Conservation (phyloP, 2,113 vertebrate genomes). For the Fregata magnificens region DNA sequence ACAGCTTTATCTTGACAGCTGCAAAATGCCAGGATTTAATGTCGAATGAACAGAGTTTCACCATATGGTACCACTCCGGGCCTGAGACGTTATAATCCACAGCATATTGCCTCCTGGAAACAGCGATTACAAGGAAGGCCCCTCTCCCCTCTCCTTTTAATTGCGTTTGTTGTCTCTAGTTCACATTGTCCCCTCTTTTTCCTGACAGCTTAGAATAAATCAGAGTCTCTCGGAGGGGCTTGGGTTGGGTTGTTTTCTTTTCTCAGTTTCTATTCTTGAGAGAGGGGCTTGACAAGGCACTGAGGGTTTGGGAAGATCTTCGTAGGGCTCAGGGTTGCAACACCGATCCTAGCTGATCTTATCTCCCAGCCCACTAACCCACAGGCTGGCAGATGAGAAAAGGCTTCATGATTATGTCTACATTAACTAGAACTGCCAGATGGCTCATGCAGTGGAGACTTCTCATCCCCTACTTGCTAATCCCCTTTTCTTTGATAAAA, state of each 20-base stretch:
- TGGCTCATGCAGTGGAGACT: background rate
- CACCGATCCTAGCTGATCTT: background rate
- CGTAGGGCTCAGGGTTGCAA: background rate
- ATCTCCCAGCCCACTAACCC: background rate
- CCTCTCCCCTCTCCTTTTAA: slow-evolving; percentile 5
- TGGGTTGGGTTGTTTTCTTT: background rate
- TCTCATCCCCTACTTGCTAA: background rate
- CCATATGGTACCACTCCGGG: slow-evolving; percentile 76
- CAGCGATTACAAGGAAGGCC: slow-evolving; percentile 47
- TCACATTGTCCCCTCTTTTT: background rate
- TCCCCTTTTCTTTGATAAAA: background rate
- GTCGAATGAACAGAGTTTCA: slow-evolving; percentile 67
- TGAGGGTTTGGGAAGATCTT: background rate
- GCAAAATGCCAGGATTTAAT: slow-evolving; percentile 83
- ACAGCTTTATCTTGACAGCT: slow-evolving; percentile 81
- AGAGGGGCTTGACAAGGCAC: background rate
- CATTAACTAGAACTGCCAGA: background rate
- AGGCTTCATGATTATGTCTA: background rate
- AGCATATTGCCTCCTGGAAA: slow-evolving; percentile 68
- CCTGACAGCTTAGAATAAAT: background rate
- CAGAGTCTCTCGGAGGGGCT: background rate
- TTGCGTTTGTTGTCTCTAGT: background rate
- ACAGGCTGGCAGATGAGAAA: background rate
- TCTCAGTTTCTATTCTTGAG: background rate
- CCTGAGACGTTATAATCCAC: slow-evolving; percentile 67